These are phyloP conservation scores for Plebejus melissa DNA, from an alignment of 2,888 invertebrate genomes.

Conservation along the genomic window DNA sequence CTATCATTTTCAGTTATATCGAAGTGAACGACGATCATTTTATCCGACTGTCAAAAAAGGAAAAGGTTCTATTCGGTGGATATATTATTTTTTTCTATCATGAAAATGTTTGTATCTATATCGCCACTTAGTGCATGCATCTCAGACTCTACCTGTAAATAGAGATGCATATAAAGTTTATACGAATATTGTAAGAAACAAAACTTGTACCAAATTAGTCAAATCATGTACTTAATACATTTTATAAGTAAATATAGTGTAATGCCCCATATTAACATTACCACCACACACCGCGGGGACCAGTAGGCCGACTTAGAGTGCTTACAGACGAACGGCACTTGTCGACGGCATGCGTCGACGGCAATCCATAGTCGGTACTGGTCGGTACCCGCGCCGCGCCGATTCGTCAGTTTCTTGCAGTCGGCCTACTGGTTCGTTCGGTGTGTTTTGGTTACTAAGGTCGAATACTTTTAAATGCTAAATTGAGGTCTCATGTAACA, in stretches of 20 bases:
- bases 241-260: conserved; percentile 10
- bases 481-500: too few relatives aligned
- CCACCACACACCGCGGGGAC: background rate
- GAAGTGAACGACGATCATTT: background rate
- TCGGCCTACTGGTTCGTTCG: too few relatives aligned
- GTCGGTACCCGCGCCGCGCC: too few relatives aligned
- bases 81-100: background rate
- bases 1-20: background rate
- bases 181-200: conserved; percentile 7
- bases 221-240: conserved; percentile 8
- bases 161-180: conserved; percentile 1
- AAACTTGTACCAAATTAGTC: conserved; percentile 15
- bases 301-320: too few relatives aligned
- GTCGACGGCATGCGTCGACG: too few relatives aligned
- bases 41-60: background rate
- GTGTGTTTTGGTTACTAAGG: too few relatives aligned
- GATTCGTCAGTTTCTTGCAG: too few relatives aligned
- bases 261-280: background rate
- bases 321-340: too few relatives aligned
- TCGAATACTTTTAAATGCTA: too few relatives aligned
- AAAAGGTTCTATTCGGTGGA: background rate
- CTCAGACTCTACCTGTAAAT: background rate
- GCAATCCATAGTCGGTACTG: too few relatives aligned
- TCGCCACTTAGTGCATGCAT: background rate
- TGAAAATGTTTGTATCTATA: background rate